phyloP scores from a whole-genome alignment of 2,888 invertebrate genomes.

The Rhorus exstirpatorius region DNA sequence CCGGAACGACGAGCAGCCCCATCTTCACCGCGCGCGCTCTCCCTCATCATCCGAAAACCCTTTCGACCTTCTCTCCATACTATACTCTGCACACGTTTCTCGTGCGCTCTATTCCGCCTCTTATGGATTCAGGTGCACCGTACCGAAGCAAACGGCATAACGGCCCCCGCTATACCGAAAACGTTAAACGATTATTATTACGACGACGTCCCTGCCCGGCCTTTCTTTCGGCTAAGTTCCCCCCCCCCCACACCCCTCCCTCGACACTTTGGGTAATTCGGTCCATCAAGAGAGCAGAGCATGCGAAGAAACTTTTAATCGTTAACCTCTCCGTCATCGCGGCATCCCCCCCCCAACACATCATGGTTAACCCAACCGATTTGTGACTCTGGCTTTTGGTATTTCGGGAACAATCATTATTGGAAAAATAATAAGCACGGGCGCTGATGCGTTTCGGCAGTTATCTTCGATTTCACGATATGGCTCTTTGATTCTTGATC shows the following conservation, averaged over 20 bases:
- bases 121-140: constrained; percentile 40
- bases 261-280: constrained; percentile 19
- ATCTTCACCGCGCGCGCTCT: constrained; percentile 21
- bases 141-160: constrained; percentile 74
- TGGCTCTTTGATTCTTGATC: too few relatives aligned
- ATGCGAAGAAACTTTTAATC: constrained; percentile 29
- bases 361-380: background rate
- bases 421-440: background rate
- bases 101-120: constrained; percentile 30
- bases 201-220: constrained; percentile 45
- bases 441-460: background rate
- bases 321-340: background rate
- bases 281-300: constrained; percentile 2
- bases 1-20: constrained; percentile 72
- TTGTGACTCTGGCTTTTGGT: background rate
- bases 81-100: constrained; percentile 12
- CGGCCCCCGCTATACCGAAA: constrained; percentile 77
- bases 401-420: background rate
- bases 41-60: background rate
- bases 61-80: constrained; percentile 32
- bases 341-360: background rate
- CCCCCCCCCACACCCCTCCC: too few relatives aligned
- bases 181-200: constrained; percentile 81
- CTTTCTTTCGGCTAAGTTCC: constrained; percentile 4
- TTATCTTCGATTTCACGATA: background rate